Evolutionary conservation across 1,140 invertebrate species (phyloP).

Genomic region (Bombus consobrinus): DNA sequence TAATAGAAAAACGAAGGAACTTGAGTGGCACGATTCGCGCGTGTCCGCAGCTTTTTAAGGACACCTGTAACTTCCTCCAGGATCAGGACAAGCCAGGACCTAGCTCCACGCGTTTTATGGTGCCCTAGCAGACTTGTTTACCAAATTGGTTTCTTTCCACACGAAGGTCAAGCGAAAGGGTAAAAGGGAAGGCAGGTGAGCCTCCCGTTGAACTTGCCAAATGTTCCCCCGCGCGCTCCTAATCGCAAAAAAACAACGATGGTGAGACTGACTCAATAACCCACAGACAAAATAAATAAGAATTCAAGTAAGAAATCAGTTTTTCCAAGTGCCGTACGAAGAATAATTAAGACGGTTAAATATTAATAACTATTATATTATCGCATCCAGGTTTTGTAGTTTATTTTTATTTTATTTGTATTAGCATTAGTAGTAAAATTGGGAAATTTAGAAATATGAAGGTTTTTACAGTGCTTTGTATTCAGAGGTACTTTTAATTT

Average conservation of each 20-base stretch:
- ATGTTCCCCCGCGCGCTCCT: not conserved
- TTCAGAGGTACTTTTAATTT: too few relatives aligned
- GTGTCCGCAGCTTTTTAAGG: not conserved
- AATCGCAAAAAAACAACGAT: not conserved
- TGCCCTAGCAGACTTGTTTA: slow-evolving; percentile 59
- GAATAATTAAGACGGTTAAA: too few relatives aligned
- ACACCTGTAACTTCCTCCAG: not conserved
- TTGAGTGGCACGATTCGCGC: not conserved
- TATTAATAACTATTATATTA: too few relatives aligned
- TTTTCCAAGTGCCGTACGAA: too few relatives aligned
- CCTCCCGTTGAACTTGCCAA: too few relatives aligned
- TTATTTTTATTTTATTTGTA: not conserved
- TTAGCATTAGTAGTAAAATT: too few relatives aligned
- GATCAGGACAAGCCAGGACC: slow-evolving; percentile 3
- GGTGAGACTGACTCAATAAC: slow-evolving; percentile 1
- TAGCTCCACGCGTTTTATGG: slow-evolving; percentile 29
- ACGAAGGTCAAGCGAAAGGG: not conserved
- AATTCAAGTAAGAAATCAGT: too few relatives aligned
- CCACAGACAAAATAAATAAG: not conserved
- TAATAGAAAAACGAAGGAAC: not conserved
- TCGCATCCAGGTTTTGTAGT: not conserved
- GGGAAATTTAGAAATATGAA: not conserved
- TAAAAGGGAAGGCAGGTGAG: not conserved
- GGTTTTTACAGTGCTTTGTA: too few relatives aligned
- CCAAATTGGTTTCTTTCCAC: slow-evolving; percentile 56